Evolutionary conservation across 2,888 invertebrate species (phyloP), one percentile per base, ranked within the genome.

Genomic region (Campoletis raptor): DNA sequence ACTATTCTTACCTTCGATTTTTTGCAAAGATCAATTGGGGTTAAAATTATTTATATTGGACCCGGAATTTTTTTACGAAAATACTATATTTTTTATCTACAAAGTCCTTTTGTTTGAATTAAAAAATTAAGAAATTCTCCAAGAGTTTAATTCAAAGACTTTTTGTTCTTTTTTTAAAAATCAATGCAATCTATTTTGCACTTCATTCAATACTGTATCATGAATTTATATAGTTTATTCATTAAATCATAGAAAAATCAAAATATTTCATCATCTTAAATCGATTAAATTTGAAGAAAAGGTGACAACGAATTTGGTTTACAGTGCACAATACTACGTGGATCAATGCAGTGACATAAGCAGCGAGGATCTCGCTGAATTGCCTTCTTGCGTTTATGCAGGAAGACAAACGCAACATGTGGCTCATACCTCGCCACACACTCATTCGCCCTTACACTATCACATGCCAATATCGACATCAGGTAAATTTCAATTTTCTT

Each of bases 331-430:
- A 80, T 94, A 94, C 83, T 94, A 94, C 84, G 91, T 94, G 52
- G 93, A 93, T 0, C 92, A 92, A 4, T 92, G 90, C 82, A 92
- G 90, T 67, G 96, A 96, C 88, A 94, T 95, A 67, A 95, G 95
- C 81, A 96, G 96, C 94, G 96, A 96, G 92, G 94, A 96, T 91
- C 96, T 97, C 18, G 95, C 96, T 6, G 98, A 98, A 90, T 95
- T 98, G 89, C 97, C 97, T 0, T 97, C 97, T 61, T 98, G 98
- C 94, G 97, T 97, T 83, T 98, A 97, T 94, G 98, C 96, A 94
- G 90, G 96, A 94, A 89, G 97, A 95, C 86, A 95, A 94, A 90
- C 95, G 90, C 93, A 94, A 88, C 93, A 93, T 84, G 90, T 93
- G 72, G 88, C 90, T 86, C 93, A 93, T 77, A 89, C 92, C 30